Conservation (phyloP, 1,140 invertebrate species). For the Callitettix versicolor region DNA sequence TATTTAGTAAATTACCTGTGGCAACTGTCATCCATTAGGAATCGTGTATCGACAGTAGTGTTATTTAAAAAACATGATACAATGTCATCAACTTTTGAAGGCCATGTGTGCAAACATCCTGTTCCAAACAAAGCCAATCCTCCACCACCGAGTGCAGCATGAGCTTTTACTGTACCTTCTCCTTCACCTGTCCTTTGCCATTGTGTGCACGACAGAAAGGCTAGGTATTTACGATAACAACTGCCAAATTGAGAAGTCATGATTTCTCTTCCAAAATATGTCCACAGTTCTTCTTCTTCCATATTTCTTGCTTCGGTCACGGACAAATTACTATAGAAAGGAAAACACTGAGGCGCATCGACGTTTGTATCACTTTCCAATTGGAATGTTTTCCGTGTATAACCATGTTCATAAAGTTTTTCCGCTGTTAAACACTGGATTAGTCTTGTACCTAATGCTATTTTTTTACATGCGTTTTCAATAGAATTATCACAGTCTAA, state of each 20-base stretch:
- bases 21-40: conserved; percentile 80
- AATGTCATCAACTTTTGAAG: conserved; percentile 58
- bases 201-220: conserved; percentile 77
- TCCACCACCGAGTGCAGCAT: conserved; percentile 80
- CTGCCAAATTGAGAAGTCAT: conserved; percentile 53
- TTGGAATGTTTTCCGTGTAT: conserved; percentile 71
- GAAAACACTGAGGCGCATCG: conserved; percentile 45
- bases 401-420: conserved; percentile 71
- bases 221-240: conserved; percentile 71
- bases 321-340: conserved; percentile 59
- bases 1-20: too few species aligned
- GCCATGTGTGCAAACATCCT: conserved; percentile 85
- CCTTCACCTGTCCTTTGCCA: conserved; percentile 46
- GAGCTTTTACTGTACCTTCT: conserved; percentile 45
- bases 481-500: conserved; percentile 51
- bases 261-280: conserved; percentile 64
- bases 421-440: conserved; percentile 81
- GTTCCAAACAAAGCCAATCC: conserved; percentile 84
- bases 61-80: conserved; percentile 43
- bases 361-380: conserved; percentile 49
- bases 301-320: conserved; percentile 58
- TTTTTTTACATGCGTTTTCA: conserved; percentile 63
- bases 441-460: conserved; percentile 64
- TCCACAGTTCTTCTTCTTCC: conserved; percentile 74
- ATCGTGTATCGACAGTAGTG: conserved; percentile 50